phyloP scores from a whole-genome alignment of 2,797 vertebrate species.

The Pseudomugil gertrudae region DNA sequence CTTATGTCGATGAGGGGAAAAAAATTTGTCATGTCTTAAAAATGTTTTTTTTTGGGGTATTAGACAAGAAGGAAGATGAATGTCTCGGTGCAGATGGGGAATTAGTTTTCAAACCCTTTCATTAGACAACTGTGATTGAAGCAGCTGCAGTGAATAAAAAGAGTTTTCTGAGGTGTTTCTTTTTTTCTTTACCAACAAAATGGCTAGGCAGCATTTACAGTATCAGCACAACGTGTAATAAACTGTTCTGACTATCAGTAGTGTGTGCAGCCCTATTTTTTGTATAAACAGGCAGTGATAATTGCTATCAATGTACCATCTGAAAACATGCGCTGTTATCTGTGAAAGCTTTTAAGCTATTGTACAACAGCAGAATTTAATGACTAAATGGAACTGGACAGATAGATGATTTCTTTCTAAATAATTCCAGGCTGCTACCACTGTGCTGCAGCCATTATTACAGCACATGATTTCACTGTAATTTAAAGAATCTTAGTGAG shows the following conservation, averaged over 20 bases:
- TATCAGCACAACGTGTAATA: constrained; percentile 26
- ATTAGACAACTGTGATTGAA: constrained; percentile 56
- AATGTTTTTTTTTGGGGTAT: constrained; percentile 68
- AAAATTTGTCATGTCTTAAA: constrained; percentile 50
- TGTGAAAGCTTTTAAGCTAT: constrained; percentile 61
- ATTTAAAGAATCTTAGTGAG: constrained; percentile 40
- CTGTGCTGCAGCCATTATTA: constrained; percentile 26
- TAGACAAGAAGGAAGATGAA: constrained; percentile 56
- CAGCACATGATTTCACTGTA: constrained; percentile 26
- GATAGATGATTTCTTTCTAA: constrained; percentile 38
- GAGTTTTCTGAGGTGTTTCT: constrained; percentile 26
- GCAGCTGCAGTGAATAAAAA: constrained; percentile 36
- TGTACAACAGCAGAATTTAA: constrained; percentile 50
- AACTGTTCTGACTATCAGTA: constrained; percentile 31
- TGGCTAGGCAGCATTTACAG: constrained; percentile 24
- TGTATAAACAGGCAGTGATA: constrained; percentile 37
- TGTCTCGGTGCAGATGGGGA: constrained; percentile 41
- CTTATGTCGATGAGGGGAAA: constrained; percentile 50
- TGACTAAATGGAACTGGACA: constrained; percentile 48
- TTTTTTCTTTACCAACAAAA: constrained; percentile 47
- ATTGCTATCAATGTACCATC: constrained; percentile 64
- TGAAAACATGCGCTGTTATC: constrained; percentile 53
- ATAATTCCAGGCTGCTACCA: constrained; percentile 30
- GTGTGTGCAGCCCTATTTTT: constrained; percentile 17
- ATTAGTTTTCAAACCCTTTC: constrained; percentile 64